Evolutionary conservation across 2,113 vertebrate genomes (phyloP).

Genomic region (Saguinus midas): DNA sequence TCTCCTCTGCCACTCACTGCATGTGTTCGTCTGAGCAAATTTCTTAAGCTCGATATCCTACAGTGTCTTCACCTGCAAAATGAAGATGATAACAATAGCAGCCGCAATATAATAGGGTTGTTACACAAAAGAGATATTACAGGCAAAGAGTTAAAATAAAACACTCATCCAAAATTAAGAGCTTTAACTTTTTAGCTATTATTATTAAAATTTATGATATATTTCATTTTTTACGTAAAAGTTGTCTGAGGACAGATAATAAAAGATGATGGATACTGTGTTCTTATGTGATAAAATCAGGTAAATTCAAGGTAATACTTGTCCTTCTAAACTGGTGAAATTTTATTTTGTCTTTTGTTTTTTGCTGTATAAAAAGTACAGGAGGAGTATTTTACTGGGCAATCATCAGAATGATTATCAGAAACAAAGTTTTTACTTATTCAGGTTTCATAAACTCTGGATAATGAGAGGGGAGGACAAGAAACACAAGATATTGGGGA

Average conservation of each 20-base stretch:
- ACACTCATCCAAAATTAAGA: neutral
- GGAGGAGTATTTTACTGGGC: neutral
- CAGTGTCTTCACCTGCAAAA: neutral
- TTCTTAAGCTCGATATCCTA: neutral
- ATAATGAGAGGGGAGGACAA: neutral
- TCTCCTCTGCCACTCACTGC: neutral
- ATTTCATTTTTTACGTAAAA: neutral
- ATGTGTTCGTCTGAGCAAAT: neutral
- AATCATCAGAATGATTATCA: neutral
- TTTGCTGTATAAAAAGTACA: neutral
- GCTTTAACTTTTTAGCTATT: neutral
- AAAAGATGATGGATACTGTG: neutral
- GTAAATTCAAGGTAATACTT: neutral
- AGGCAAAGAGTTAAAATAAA: neutral
- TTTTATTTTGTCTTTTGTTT: neutral
- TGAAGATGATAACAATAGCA: neutral
- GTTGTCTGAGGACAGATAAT: neutral
- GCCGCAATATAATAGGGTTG: neutral
- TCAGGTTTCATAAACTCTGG: neutral
- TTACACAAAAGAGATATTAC: neutral
- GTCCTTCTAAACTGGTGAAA: neutral
- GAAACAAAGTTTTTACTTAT: constrained; percentile 23
- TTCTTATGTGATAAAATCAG: neutral
- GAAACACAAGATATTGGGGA: neutral
- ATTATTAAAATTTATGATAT: neutral